Percentiles rank a stretch among this genome's conserved stretches.
These are phyloP conservation scores for Muntiacus muntjak DNA, from an alignment of 2,113 vertebrate species.

Conservation along the genomic window DNA sequence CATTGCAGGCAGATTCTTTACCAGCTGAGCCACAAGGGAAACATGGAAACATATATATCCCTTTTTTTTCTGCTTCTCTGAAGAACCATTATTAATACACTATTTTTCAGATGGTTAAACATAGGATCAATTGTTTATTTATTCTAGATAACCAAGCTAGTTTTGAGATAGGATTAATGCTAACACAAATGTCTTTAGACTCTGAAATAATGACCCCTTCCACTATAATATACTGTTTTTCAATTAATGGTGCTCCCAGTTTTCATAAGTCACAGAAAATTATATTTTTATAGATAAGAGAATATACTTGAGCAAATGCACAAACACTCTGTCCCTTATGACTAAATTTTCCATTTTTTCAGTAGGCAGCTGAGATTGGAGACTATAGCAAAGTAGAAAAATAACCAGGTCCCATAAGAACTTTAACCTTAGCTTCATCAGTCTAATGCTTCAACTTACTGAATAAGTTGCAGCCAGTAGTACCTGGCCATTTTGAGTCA, in stretches of 20 bases:
- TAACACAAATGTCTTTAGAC: neutral
- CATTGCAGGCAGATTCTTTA: neutral
- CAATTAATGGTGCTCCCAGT: neutral
- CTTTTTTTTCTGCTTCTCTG: neutral
- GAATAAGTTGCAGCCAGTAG: neutral
- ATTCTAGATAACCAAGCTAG: neutral
- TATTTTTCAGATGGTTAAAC: neutral
- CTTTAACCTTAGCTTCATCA: neutral
- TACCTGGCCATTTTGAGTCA: neutral
- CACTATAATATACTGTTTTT: neutral
- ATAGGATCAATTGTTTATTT: neutral
- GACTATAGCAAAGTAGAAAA: neutral
- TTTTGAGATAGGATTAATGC: neutral
- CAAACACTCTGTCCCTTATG: neutral
- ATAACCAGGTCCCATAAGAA: neutral
- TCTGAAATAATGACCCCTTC: neutral
- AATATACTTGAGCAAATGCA: neutral
- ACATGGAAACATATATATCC: neutral
- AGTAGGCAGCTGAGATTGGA: neutral
- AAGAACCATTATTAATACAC: neutral
- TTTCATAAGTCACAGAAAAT: neutral
- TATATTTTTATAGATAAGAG: neutral
- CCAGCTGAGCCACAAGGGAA: neutral
- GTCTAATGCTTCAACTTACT: neutral
- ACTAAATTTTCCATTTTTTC: neutral